Base-by-base conservation (phyloP, 2,888 invertebrate genomes). In the Agelastica alni region DNA sequence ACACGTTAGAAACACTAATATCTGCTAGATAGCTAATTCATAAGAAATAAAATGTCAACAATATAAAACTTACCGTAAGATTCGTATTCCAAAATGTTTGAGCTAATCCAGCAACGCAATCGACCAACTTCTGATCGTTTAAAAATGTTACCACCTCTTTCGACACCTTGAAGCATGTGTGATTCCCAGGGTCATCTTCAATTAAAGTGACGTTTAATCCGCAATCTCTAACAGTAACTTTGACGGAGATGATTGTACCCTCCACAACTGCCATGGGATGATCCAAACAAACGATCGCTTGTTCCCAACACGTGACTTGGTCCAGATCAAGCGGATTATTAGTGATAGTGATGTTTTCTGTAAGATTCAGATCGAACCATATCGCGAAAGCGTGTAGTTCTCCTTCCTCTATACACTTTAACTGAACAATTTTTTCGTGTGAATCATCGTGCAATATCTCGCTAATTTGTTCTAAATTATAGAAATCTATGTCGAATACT, bases 311-410 rank as follows among this genome's bases (percentile, higher is more conserved):
- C 57, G 80, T 78, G 2, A 80, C 78, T 59, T 77, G 73, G 2
- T 73, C 66, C 4, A 74, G 72, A 18, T 77, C 75, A 51, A 71
- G 77, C 2, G 88, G 87, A 58, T 85, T 80, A 5, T 87, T 86
- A 43, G 85, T 83, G 30, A 91, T 76, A 0, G 75, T 77, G 22
- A 83, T 79, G 30, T 80, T 78, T 5, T 85, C 83, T 64, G 86
- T 83, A 41, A 92, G 77, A 69, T 86, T 77, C 53, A 91, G 77
- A 68, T 87, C 84, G 70, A 91, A 91, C 87, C 88, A 91, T 28
- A 88, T 81, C 44, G 84, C 83, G 37, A 89, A 75, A 16, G 83
- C 82, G 75, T 89, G 85, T 9, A 89, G 70, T 42, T 73, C 75
- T 2, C 87, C 88, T 66, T 72, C 68, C 45, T 76, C 28, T 10